Base-by-base conservation (phyloP, 2,888 invertebrate species). In the Drosophila dives region DNA sequence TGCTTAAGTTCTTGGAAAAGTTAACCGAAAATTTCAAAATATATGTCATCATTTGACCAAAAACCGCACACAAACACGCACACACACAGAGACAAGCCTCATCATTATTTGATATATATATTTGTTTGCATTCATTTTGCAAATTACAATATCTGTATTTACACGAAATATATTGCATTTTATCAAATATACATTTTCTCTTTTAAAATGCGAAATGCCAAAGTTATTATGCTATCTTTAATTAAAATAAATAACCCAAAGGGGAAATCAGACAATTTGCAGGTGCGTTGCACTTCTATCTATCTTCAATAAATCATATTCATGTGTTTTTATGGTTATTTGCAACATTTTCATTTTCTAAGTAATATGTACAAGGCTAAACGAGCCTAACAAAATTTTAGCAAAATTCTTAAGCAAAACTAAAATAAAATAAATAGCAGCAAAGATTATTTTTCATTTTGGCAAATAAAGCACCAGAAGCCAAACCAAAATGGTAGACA, bases 21-120 rank as follows among this genome's bases (percentile, higher is more conserved):
- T 75, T 79, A 80, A 80, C 74, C 70, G 60, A 69, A 80, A 74
- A 78, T 82, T 79, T 74, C 59, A 74, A 73, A 87, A 65, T 74
- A 53, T 74, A 53, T 51, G 23, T 49, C 53, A 77, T 80, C 78
- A 63, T 72, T 75, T 69, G 71, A 69, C 77, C 61, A 58, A 70
- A 77, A 74, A 71, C 80, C 77, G 40, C 75, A 83, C 48, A 50
- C 67, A 69, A 33, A 60, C 49, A 54, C 65, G 32, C 26, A 63
- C 6, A 48, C 3, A 20, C 64, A 66, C 38, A 55, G 10, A 38
- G 53, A 65, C 20, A 55, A 11, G 36, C 12, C 29, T 29, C n/a
- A 42, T 34, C 55, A 54, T 54, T 69, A 51, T 17, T 53, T 65
- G 51, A 42, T 42, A 23, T 55, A 23, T 55, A 49, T 48, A 40